Conservation (phyloP, 2,113 vertebrate species). For the Fukomys damarensis region DNA sequence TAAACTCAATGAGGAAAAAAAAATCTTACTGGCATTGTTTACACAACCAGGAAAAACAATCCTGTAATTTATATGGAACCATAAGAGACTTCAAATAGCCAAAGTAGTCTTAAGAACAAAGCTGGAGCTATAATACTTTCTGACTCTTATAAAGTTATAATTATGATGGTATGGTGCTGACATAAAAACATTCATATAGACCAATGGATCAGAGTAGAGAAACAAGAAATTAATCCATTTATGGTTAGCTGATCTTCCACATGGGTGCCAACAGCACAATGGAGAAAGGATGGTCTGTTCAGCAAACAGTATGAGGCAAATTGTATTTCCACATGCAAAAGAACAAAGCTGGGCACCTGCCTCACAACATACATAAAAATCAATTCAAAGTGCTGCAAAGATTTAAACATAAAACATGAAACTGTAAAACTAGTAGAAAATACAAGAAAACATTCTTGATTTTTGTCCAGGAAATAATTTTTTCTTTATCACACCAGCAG, state of each 20-base stretch:
- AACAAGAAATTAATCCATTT: not conserved
- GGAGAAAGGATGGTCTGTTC: not conserved
- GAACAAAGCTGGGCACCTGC: not conserved
- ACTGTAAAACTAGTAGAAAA: not conserved
- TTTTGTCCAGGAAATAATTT: not conserved
- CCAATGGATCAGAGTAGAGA: not conserved
- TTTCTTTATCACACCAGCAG: not conserved
- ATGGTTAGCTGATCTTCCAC: not conserved
- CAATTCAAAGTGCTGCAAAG: not conserved
- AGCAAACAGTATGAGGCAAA: not conserved
- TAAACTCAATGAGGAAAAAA: too few species aligned
- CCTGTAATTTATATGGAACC: not conserved
- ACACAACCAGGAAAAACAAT: not conserved
- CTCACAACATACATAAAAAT: too few species aligned
- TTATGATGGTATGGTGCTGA: not conserved
- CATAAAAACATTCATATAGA: not conserved
- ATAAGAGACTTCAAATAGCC: not conserved
- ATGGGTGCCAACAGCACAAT: not conserved
- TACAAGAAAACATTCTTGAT: not conserved
- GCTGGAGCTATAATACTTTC: not conserved
- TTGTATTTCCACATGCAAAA: not conserved
- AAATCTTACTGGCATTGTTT: not conserved
- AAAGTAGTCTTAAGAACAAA: not conserved
- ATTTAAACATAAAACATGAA: not conserved
- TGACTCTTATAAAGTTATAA: not conserved